Evolutionary conservation across 2,113 vertebrate genomes (phyloP), one percentile per base, ranked within the genome.

Genomic region (Taurulus bubalis): DNA sequence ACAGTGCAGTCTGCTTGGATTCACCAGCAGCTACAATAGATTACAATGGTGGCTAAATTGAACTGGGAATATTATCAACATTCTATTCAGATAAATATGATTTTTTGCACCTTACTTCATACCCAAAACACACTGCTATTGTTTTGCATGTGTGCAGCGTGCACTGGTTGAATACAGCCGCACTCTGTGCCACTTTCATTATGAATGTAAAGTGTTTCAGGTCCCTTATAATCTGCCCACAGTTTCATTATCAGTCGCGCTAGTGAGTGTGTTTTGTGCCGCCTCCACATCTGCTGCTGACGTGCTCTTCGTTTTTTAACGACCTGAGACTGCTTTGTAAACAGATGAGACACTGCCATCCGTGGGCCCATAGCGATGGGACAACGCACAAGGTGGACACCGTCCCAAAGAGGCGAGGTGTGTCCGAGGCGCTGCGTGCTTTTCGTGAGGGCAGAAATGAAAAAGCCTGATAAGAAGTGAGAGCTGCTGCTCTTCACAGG

Each of bases 141-240:
- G 45, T 8, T 63, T 51, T 24, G 1, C 12, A 24, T 22, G 28
- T 64, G 2, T 63, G 30, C n/a, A 8, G 12, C 2, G 3, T 12
- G 12, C 30, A 51, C 4, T 8, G 3, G 6, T 3, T 20, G 36
- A 24, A 66, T 8, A 2, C 38, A 32, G 24, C 6, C 53, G 24
- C 26, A 34, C 26, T 53, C 10, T 9, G 8, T 18, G 0, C 63
- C 18, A n/a, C 32, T 69, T 73, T 73, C 63, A 38, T 20, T 67
- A 22, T 67, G 32, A 47, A 24, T 22, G 24, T 24, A 1, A 58
- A 55, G 4, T 6, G 30, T 75, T 79, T 86, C 59, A 75, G 26
- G 60, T 75, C 75, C 64, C 51, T 28, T 42, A 20, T 38, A 4
- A 47, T 22, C 60, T 22, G 16, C 14, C 36, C 10, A 53, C 16